A percentile compares a stretch with the other conserved stretches of the same genome.
Conservation (phyloP, 2,888 invertebrate species). For the Dyspetes luteomarginatus region DNA sequence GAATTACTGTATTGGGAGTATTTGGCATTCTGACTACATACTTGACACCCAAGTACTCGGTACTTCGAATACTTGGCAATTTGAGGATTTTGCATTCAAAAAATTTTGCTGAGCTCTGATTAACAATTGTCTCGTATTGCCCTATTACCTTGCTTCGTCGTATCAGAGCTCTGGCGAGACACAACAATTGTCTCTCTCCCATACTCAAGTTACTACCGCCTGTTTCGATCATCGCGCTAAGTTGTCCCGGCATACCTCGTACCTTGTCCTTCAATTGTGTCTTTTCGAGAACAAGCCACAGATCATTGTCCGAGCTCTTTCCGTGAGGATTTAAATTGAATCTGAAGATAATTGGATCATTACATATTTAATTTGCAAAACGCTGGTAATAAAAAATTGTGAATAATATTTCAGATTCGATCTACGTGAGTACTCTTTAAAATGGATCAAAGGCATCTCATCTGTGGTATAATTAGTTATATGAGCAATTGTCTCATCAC, state of each 20-base stretch:
- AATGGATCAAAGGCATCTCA: no score
- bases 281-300: slow-evolving; percentile 84
- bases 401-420: no score
- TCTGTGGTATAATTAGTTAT: no score
- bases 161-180: slow-evolving; percentile 86
- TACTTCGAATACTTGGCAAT: no score
- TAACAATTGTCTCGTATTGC: slow-evolving; percentile 58
- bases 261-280: slow-evolving; percentile 83
- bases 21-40: no score
- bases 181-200: slow-evolving; percentile 87
- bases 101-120: not conserved
- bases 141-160: slow-evolving; percentile 85
- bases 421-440: no score
- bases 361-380: no score
- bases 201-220: slow-evolving; percentile 79
- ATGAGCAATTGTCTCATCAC: slow-evolving; percentile 74
- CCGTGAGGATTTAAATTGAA: slow-evolving; percentile 84
- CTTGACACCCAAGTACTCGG: no score
- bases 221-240: slow-evolving; percentile 84
- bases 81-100: not conserved
- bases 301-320: slow-evolving; percentile 78
- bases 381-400: no score
- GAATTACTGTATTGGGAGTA: no score
- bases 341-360: slow-evolving; percentile 79
- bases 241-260: slow-evolving; percentile 76